phyloP scores from a whole-genome alignment of 2,888 invertebrate genomes.

The Chaetogeoica ovagalla region DNA sequence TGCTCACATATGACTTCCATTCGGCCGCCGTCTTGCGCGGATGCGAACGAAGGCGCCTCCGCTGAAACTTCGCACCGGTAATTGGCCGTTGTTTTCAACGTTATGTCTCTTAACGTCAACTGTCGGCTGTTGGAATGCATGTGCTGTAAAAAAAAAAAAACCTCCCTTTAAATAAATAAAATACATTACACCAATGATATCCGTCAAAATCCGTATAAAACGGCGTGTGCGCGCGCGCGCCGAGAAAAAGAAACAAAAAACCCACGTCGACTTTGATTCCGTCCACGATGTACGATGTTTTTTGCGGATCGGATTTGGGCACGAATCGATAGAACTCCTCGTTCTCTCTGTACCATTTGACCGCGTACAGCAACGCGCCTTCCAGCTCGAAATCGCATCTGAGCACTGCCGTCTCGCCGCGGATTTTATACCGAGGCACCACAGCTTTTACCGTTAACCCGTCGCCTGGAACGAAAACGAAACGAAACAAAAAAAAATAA shows the following conservation, averaged over 20 bases:
- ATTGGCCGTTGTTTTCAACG: conserved; percentile 60
- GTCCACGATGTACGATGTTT: conserved; percentile 72
- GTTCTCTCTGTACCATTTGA: conserved; percentile 84
- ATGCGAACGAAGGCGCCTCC: conserved; percentile 62
- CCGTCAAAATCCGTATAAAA: neutral
- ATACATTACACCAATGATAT: neutral
- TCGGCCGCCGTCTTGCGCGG: conserved; percentile 61
- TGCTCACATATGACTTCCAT: conserved; percentile 64
- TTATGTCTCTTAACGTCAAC: conserved; percentile 60
- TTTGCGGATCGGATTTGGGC: conserved; percentile 63
- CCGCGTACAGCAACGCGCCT: conserved; percentile 73
- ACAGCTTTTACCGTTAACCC: conserved; percentile 66
- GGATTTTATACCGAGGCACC: conserved; percentile 68
- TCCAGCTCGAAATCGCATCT: conserved; percentile 72
- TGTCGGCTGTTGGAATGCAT: conserved; percentile 59
- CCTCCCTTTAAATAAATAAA: neutral
- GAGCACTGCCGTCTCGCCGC: conserved; percentile 69
- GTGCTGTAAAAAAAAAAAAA: conserved; percentile 58
- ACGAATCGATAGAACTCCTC: conserved; percentile 81
- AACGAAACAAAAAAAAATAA: no score
- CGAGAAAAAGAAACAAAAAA: conserved; percentile 3
- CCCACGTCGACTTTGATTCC: conserved; percentile 73
- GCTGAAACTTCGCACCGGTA: conserved; percentile 64
- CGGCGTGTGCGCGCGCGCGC: no score
- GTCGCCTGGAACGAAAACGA: conserved; percentile 38